A percentile compares a stretch with the other conserved stretches of the same genome.
Evolutionary conservation across 2,113 vertebrate species (phyloP).

Genomic region (Enhydra lutris): DNA sequence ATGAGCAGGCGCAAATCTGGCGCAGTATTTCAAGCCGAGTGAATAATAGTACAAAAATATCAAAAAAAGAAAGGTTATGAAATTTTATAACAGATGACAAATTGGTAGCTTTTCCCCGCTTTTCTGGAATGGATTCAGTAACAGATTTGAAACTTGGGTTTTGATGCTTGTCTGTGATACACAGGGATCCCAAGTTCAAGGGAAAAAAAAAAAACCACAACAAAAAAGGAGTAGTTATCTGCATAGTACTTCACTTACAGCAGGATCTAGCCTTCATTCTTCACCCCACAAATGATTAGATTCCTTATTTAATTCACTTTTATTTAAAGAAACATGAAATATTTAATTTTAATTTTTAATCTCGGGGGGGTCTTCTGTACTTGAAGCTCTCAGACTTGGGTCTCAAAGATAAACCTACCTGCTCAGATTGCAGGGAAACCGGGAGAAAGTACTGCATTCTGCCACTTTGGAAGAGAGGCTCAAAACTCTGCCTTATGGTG

Average conservation of each 20-base stretch:
- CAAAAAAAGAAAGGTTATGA: constrained; percentile 69
- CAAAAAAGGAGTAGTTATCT: neutral
- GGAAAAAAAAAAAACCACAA: neutral
- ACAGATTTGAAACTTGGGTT: constrained; percentile 67
- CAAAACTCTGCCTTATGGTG: constrained; percentile 51
- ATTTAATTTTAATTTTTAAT: neutral
- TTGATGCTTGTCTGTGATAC: constrained; percentile 62
- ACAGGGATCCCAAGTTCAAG: constrained; percentile 76
- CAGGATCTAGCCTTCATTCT: neutral
- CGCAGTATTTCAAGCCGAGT: neutral
- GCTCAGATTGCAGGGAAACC: neutral
- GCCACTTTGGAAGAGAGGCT: constrained; percentile 33
- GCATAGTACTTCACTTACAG: neutral
- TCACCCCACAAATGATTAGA: constrained; percentile 36
- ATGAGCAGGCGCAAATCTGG: constrained; percentile 67
- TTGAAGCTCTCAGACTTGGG: neutral
- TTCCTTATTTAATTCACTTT: constrained; percentile 11
- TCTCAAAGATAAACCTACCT: constrained; percentile 59
- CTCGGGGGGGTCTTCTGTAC: neutral
- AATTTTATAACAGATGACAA: constrained; percentile 71
- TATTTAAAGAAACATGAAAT: constrained; percentile 5
- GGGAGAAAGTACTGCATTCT: neutral
- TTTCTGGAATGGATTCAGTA: constrained; percentile 61
- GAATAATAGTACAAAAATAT: constrained; percentile 72
- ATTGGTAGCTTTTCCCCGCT: constrained; percentile 61